Conservation (phyloP, 2,888 invertebrate genomes). For the Barypeithes pellucidus region DNA sequence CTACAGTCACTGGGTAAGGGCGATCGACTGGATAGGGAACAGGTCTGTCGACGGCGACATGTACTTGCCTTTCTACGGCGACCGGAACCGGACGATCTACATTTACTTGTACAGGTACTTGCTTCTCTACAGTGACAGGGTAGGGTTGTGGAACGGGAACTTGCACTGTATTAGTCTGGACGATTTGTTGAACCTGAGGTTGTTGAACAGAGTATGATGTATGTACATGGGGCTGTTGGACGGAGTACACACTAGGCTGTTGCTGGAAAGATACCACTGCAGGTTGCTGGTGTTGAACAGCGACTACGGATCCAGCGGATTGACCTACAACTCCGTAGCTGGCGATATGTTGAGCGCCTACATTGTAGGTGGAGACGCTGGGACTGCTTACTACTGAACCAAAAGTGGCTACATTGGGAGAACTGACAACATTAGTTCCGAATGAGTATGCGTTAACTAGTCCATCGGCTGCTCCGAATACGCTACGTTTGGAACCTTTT, state of each 20-base stretch:
- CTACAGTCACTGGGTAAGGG: slow-evolving; percentile 21
- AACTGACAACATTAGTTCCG: slow-evolving; percentile 12
- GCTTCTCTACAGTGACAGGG: slow-evolving; percentile 44
- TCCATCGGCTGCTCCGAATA: slow-evolving; percentile 16
- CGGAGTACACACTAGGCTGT: slow-evolving; percentile 3
- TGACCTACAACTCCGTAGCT: slow-evolving; percentile 9
- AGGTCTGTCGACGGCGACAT: slow-evolving; percentile 44
- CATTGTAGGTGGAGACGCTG: slow-evolving; percentile 12
- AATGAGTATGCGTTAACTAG: slow-evolving; percentile 7
- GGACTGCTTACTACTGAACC: slow-evolving; percentile 7
- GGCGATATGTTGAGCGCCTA: slow-evolving; percentile 13
- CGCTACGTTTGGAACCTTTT: slow-evolving; percentile 42
- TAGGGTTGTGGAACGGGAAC: slow-evolving; percentile 50
- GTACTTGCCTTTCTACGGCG: slow-evolving; percentile 45
- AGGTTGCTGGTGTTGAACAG: slow-evolving; percentile 2
- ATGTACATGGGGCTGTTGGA: slow-evolving; percentile 37
- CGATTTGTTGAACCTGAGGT: slow-evolving; percentile 35
- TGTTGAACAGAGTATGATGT: slow-evolving; percentile 33
- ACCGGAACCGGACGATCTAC: slow-evolving; percentile 44
- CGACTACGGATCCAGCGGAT: slow-evolving; percentile 17
- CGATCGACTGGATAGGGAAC: slow-evolving; percentile 41
- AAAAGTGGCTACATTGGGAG: background rate
- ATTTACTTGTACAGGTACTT: slow-evolving; percentile 38
- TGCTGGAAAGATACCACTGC: slow-evolving; percentile 19
- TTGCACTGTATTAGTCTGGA: slow-evolving; percentile 45